phyloP scores from a whole-genome alignment of 2,888 invertebrate genomes.

The Rhopalosiphum nymphaeae region DNA sequence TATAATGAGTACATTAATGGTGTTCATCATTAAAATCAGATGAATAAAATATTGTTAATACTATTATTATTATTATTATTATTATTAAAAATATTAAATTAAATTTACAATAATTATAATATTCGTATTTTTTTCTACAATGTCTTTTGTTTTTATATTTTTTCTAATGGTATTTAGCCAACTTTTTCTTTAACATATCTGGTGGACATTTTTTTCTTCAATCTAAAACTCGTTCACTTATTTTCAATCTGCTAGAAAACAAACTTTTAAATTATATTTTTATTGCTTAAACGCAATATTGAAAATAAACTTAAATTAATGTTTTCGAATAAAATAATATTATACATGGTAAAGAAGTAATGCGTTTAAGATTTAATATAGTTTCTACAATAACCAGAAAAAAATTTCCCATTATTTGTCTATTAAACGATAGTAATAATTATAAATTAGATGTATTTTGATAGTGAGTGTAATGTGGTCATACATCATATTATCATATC shows the following conservation, averaged over 20 bases:
- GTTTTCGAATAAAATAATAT: background rate
- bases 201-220: background rate
- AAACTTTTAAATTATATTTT: constrained; percentile 37
- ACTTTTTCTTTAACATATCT: background rate
- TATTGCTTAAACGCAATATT: background rate
- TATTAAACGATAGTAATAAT: background rate
- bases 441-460: background rate
- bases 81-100: background rate
- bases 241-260: background rate
- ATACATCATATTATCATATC: background rate
- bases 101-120: background rate
- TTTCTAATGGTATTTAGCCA: background rate
- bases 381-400: background rate
- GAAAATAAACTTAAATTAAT: constrained; percentile 18
- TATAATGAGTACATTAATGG: background rate
- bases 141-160: background rate
- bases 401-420: background rate
- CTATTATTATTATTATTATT: background rate
- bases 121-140: background rate
- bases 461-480: background rate
- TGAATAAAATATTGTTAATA: background rate
- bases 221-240: background rate
- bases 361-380: background rate
- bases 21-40: constrained; percentile 4
- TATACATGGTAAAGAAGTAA: background rate